phyloP scores from a whole-genome alignment of 2,797 vertebrate species.

The Serranus cabrilla region DNA sequence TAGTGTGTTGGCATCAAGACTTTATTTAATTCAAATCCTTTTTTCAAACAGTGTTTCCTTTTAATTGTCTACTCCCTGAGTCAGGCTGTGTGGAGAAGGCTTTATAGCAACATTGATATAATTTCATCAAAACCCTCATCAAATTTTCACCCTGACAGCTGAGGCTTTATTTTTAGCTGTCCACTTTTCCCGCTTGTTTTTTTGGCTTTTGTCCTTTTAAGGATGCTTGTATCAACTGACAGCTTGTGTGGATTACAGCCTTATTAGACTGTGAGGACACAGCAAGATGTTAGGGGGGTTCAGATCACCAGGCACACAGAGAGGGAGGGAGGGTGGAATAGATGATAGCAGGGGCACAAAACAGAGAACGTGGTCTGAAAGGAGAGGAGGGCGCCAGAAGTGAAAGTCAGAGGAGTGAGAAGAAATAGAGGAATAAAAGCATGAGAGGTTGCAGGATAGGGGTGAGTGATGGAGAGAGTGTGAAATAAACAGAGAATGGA shows the following conservation, averaged over 20 bases:
- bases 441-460: constrained; percentile 22
- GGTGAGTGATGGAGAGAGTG: constrained; percentile 34
- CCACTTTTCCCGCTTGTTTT: constrained; percentile 76
- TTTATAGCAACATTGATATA: constrained; percentile 58
- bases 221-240: constrained; percentile 90
- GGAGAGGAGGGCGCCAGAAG: constrained; percentile 32
- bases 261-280: constrained; percentile 88
- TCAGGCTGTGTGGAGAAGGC: constrained; percentile 32
- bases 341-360: constrained; percentile 39
- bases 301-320: constrained; percentile 78
- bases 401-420: constrained; percentile 5
- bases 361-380: constrained; percentile 37
- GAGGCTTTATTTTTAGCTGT: constrained; percentile 86
- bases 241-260: constrained; percentile 90
- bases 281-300: constrained; percentile 88
- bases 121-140: constrained; percentile 71
- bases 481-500: constrained; percentile 48
- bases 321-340: constrained; percentile 40
- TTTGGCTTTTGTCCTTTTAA: constrained; percentile 83
- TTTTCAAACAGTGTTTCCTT: constrained; percentile 14
- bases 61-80: constrained; percentile 17
- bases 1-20: background rate
- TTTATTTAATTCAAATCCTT: constrained; percentile 14
- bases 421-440: constrained; percentile 3
- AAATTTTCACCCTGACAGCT: constrained; percentile 83